A percentile compares a stretch with the other conserved stretches of the same genome.
phyloP scores from a whole-genome alignment of 92 coral and sea anemone species.

The Ricordea florida region DNA sequence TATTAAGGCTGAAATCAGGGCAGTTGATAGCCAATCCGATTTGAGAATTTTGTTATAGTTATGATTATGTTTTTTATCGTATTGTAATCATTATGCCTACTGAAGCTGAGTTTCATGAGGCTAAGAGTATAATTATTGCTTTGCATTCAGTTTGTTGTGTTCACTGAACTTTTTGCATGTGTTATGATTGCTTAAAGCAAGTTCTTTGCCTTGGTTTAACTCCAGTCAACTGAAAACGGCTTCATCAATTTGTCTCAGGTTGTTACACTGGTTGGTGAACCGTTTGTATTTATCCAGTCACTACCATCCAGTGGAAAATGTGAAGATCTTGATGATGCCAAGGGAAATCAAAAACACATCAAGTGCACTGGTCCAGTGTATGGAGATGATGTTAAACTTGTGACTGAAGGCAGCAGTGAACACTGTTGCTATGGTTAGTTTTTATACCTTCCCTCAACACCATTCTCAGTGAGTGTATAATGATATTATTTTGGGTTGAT shows the following conservation, averaged over 20 bases:
- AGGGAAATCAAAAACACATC: conserved; percentile 56
- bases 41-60: too few species aligned
- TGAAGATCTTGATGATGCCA: conserved; percentile 65
- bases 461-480: too few species aligned
- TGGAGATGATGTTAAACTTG: conserved; percentile 42
- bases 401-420: conserved; percentile 19
- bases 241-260: conserved; percentile 76
- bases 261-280: conserved; percentile 87
- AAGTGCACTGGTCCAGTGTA: conserved; percentile 72
- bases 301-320: conserved; percentile 80
- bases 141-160: background rate
- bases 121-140: too few species aligned
- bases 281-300: conserved; percentile 79
- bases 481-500: too few species aligned
- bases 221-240: too few species aligned
- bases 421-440: conserved; percentile 95
- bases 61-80: too few species aligned
- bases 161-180: background rate
- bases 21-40: too few species aligned
- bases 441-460: background rate
- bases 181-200: background rate
- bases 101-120: too few species aligned
- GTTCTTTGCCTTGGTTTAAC: too few species aligned
- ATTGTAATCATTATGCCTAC: too few species aligned
- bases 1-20: too few species aligned